Evolutionary conservation across 2,888 invertebrate species (phyloP), one percentile per base, ranked within the genome.

Genomic region (Cartodere bifasciata): DNA sequence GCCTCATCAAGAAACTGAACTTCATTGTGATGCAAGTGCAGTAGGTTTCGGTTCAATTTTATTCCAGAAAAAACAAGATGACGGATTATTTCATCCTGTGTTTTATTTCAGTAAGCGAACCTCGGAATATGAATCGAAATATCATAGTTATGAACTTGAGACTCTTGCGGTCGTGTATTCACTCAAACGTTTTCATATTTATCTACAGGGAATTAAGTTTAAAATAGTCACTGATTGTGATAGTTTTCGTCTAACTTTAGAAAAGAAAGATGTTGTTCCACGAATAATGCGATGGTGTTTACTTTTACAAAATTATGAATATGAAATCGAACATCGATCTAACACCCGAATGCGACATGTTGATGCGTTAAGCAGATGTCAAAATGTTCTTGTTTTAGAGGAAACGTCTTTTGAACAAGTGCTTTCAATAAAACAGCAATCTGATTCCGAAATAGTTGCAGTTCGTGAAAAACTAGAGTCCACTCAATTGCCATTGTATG

Each of bases 101-200:
- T 49, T 49, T 30, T 51, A 48, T 37, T 54, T 49, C 38, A 50
- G 49, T 3, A 49, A 50, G 32, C 36, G 46, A 17, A 48, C 52
- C 1, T 45, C 47, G 1, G 41, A 39, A 1, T 26, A 30, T 1
- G 51, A 53, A 35, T 35, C 45, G 1, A 48, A 42, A 26, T 53
- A 48, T 22, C 52, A 53, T 30, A 51, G 50, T 35, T 56, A 46
- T 32, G 52, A 55, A 28, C 24, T 55, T 5, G 52, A 55, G 36
- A 40, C 39, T 4, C 23, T 52, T 3, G 40, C 46, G 13, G 40
- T 49, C 11, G 35, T 47, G 10, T 40, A 48, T 37, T 39, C 48
- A 1, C 17, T 53, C 4, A 25, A 43, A 10, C 29, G 48, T 13
- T 53, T 53, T 28, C 28, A 40, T 2, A 31, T 50, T 25, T 52